A percentile compares a stretch with the other conserved stretches of the same genome.
phyloP scores from a whole-genome alignment of 2,113 vertebrate species.

The Plestiodon gilberti region DNA sequence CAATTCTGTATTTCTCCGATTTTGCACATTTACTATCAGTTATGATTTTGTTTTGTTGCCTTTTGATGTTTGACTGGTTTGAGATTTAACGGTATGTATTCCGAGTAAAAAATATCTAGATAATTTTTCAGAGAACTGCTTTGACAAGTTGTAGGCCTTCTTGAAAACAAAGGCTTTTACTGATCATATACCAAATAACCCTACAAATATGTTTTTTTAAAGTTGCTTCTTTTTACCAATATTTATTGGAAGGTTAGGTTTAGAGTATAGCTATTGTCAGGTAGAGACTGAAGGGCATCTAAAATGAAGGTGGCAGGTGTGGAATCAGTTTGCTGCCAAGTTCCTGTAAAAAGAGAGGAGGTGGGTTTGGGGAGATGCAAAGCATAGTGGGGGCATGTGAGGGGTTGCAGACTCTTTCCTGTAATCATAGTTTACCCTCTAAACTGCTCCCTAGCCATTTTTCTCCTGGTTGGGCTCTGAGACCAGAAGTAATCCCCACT shows the following conservation, averaged over 20 bases:
- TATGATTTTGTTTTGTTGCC: slow-evolving; percentile 27
- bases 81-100: slow-evolving; percentile 3
- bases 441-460: neutral
- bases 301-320: neutral
- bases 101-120: slow-evolving; percentile 32
- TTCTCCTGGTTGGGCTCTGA: neutral
- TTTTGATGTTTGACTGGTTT: slow-evolving; percentile 54
- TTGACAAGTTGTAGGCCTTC: neutral
- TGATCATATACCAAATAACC: slow-evolving; percentile 1
- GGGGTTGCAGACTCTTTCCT: too few species aligned
- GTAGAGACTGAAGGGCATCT: neutral
- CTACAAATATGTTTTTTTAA: neutral
- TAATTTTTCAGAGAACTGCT: slow-evolving; percentile 31
- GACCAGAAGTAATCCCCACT: neutral
- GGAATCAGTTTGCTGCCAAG: neutral
- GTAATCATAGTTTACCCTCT: neutral
- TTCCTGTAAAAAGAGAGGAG: neutral
- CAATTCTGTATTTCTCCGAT: neutral
- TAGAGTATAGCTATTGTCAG: slow-evolving; percentile 29
- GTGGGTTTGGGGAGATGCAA: neutral
- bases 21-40: slow-evolving; percentile 44
- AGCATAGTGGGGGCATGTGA: too few species aligned
- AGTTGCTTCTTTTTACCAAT: slow-evolving; percentile 15
- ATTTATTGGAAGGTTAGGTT: slow-evolving; percentile 5
- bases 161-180: neutral